Base-by-base conservation (phyloP, 2,113 vertebrate species). In the Oncorhynchus keta region DNA sequence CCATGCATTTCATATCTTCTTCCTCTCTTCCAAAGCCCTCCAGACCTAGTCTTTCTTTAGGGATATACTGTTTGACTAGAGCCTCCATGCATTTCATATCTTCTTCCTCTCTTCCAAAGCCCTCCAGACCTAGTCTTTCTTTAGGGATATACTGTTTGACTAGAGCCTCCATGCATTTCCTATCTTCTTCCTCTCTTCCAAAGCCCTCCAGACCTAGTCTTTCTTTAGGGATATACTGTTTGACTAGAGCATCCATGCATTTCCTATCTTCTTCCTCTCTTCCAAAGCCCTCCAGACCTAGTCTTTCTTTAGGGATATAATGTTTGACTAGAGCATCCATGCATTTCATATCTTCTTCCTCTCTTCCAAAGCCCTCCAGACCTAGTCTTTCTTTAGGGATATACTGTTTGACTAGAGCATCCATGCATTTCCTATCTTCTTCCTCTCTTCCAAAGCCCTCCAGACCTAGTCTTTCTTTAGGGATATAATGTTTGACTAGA, bases 1-100 rank as follows among this genome's bases (percentile, higher is more conserved):
- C 51, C 67, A 69, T 73, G 1, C 28, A 5, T 26, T 72, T 5
- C 22, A 68, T 70, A 32, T 61, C 69, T 85, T 84, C 81, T 72
- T 22, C 26, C n/a, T 76, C 74, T 74, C 80, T 79, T 79, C 12
- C 84, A 85, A 81, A 82, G 87, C 88, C 87, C 75, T 90, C 79
- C 59, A 83, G 85, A 85, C 76, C 86, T 78, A 87, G 86, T 83
- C 86, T 86, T 78, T 90, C 79, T 85, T 83, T 89, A 87, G 81
- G 89, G 64, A 13, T 62, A 35, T n/a, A 20, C 59, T 62, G 86
- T 49, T 0, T 86, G 82, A 75, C 39, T 18, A 32, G 79, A 73
- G 75, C 57, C 71, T 73, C 51, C 67, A 69, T 73, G 1, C 28
- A 5, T 26, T 72, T 5, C 22, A 68, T 70, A 32, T 61, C 69